These are phyloP conservation scores for Cyanoramphus novaezelandiae DNA, from an alignment of 2,113 vertebrate species.

Conservation along the genomic window DNA sequence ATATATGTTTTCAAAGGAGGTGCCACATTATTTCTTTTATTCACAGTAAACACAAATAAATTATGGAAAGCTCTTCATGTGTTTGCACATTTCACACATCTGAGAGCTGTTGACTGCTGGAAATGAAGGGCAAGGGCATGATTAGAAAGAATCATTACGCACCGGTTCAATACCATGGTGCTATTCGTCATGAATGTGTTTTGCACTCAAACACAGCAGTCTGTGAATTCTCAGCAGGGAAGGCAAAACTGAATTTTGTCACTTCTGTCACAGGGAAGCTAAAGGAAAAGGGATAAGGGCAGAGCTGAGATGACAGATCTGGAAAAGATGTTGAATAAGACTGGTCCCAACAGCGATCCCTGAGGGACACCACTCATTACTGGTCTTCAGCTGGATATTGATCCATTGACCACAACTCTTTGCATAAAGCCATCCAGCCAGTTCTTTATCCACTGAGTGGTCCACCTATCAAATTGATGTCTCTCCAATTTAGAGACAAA, in stretches of 20 bases:
- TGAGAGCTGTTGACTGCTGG: slow-evolving; percentile 2
- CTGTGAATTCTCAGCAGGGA: neutral
- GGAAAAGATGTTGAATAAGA: neutral
- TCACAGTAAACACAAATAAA: slow-evolving; percentile 23
- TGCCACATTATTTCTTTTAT: neutral
- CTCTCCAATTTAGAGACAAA: too few relatives aligned
- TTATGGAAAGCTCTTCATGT: slow-evolving; percentile 7
- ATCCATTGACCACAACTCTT: too few relatives aligned
- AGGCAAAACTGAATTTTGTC: slow-evolving; percentile 7
- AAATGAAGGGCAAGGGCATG: slow-evolving; percentile 28
- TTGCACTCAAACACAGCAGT: neutral
- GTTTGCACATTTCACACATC: slow-evolving; percentile 8
- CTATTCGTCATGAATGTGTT: neutral
- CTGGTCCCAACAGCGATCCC: too few relatives aligned
- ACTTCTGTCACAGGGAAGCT: neutral
- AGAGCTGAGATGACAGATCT: neutral
- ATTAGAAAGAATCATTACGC: slow-evolving; percentile 33
- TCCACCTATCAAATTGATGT: too few relatives aligned
- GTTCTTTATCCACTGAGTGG: too few relatives aligned
- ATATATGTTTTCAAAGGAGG: neutral
- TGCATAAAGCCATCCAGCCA: too few relatives aligned
- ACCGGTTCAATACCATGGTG: slow-evolving; percentile 7
- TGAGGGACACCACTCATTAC: too few relatives aligned
- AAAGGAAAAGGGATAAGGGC: neutral
- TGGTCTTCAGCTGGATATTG: too few relatives aligned